Conservation (phyloP, 2,113 vertebrate genomes). For the Clarias gariepinus region DNA sequence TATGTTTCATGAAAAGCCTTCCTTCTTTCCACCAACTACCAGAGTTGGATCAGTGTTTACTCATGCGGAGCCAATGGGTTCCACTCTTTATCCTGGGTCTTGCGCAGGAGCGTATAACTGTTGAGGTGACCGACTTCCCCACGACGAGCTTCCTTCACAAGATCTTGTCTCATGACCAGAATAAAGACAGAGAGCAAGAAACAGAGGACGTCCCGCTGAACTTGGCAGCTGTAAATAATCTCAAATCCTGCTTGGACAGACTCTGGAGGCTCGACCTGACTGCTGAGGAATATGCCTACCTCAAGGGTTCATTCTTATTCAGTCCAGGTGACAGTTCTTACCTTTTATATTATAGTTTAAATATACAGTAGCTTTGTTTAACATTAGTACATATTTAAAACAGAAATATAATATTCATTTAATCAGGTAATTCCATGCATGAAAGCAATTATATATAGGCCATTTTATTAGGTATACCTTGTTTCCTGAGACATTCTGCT, state of each 20-base stretch:
- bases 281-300: constrained; percentile 78
- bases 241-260: constrained; percentile 75
- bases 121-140: constrained; percentile 77
- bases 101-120: constrained; percentile 77
- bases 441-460: neutral
- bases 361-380: neutral
- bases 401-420: neutral
- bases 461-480: too few relatives aligned
- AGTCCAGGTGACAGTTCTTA: constrained; percentile 75
- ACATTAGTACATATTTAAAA: neutral
- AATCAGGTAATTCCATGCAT: neutral
- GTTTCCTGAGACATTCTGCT: too few relatives aligned
- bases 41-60: constrained; percentile 64
- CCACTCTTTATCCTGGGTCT: constrained; percentile 82
- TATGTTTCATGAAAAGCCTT: constrained; percentile 78
- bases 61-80: constrained; percentile 76
- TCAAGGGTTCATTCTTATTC: constrained; percentile 81
- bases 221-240: constrained; percentile 66
- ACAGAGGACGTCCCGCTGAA: constrained; percentile 64
- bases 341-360: neutral
- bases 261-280: constrained; percentile 79
- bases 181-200: neutral
- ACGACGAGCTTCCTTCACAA: constrained; percentile 79
- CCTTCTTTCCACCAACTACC: constrained; percentile 78
- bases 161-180: constrained; percentile 73